phyloP scores from a whole-genome alignment of 2,888 invertebrate species.

The Rhagonycha fulva region DNA sequence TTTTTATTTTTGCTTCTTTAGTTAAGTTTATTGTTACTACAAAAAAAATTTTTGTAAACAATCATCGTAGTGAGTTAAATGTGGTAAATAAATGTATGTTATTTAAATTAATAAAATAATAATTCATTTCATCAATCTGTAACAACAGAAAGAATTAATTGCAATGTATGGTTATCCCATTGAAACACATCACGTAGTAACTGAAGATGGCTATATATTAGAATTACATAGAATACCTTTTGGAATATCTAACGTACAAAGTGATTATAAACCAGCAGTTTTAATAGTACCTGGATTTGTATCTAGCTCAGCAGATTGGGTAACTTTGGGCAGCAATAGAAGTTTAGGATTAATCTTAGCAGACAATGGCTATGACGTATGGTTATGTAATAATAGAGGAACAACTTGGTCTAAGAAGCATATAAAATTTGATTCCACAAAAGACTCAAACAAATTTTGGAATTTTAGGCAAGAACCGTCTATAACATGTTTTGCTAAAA shows the following conservation, averaged over 20 bases:
- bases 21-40: no score
- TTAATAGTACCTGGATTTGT: slow-evolving; percentile 78
- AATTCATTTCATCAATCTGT: neutral
- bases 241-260: slow-evolving; percentile 11
- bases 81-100: no score
- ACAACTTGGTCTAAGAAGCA: slow-evolving; percentile 61
- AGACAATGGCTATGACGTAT: slow-evolving; percentile 59
- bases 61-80: no score
- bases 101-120: no score
- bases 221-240: slow-evolving; percentile 51
- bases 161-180: slow-evolving; percentile 50
- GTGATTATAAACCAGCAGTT: slow-evolving; percentile 54
- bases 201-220: slow-evolving; percentile 55
- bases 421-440: slow-evolving; percentile 45
- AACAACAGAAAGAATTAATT: slow-evolving; percentile 50
- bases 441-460: slow-evolving; percentile 51
- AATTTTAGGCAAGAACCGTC: slow-evolving; percentile 46
- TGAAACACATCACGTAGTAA: slow-evolving; percentile 53
- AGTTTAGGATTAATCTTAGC: slow-evolving; percentile 55
- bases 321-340: slow-evolving; percentile 64
- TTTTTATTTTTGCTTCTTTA: no score
- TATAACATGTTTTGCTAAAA: neutral
- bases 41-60: no score
- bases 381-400: slow-evolving; percentile 66
- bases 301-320: slow-evolving; percentile 70